Conservation (phyloP, 2,888 invertebrate species). For the Eulithis testata region DNA sequence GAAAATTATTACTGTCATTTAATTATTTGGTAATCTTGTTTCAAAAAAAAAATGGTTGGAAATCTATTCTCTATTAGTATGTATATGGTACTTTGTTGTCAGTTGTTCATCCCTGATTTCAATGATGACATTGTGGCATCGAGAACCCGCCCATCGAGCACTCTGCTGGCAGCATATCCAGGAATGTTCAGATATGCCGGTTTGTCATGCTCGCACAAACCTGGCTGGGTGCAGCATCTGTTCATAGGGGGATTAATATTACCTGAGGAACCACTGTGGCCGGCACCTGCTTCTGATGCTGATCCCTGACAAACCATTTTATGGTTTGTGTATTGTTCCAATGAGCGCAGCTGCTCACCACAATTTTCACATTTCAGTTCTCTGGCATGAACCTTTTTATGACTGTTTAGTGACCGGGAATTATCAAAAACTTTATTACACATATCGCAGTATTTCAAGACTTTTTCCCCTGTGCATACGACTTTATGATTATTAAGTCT, state of each 20-base stretch:
- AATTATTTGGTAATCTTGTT: conserved; percentile 80
- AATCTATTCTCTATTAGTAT: conserved; percentile 48
- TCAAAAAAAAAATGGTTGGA: conserved; percentile 66
- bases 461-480: conserved; percentile 81
- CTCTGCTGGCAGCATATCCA: conserved; percentile 76
- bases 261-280: conserved; percentile 53
- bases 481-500: conserved; percentile 82
- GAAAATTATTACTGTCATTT: conserved; percentile 80
- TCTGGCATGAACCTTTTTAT: conserved; percentile 82
- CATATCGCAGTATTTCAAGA: conserved; percentile 82
- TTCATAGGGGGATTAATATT: conserved; percentile 52
- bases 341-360: conserved; percentile 80
- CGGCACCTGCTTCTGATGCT: conserved; percentile 62
- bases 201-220: conserved; percentile 81
- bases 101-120: conserved; percentile 82
- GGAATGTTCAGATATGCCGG: conserved; percentile 82
- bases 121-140: conserved; percentile 79
- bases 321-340: conserved; percentile 81
- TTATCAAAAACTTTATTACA: conserved; percentile 83
- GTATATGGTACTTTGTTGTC: conserved; percentile 57
- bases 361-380: conserved; percentile 81
- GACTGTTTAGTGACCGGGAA: conserved; percentile 81
- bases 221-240: conserved; percentile 79
- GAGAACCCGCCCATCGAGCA: conserved; percentile 76
- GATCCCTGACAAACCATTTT: conserved; percentile 77